phyloP scores from a whole-genome alignment of 92 coral and sea anemone genomes.

The Epizoanthus ramosus region DNA sequence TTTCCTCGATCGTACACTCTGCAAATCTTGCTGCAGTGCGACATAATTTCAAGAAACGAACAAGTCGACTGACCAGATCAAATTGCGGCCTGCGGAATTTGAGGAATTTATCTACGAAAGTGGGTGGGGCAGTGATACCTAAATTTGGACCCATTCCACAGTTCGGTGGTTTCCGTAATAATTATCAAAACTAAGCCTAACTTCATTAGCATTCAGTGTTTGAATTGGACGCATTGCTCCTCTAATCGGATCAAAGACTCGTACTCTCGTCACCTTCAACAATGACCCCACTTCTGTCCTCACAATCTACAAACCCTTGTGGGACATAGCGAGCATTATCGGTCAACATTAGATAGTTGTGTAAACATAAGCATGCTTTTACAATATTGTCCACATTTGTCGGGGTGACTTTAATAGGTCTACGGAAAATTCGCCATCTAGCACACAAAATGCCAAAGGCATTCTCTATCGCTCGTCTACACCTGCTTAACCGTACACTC shows the following conservation, averaged over 20 bases:
- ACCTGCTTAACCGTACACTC: constrained; percentile 33
- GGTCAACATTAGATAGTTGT: constrained; percentile 23
- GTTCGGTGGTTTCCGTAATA: no score
- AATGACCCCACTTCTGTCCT: background rate
- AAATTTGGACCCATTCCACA: no score
- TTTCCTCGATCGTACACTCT: no score
- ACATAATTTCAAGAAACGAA: no score
- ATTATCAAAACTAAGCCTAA: background rate
- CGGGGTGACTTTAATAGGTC: constrained; percentile 21
- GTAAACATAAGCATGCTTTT: constrained; percentile 29
- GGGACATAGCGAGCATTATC: constrained; percentile 22
- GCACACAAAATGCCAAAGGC: constrained; percentile 9
- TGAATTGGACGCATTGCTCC: constrained; percentile 29
- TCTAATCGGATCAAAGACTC: background rate
- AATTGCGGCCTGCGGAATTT: no score
- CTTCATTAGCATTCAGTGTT: constrained; percentile 1
- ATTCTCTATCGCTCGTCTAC: constrained; percentile 29
- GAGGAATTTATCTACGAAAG: no score
- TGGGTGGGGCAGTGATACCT: no score
- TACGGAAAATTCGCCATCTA: constrained; percentile 18
- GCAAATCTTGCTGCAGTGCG: no score
- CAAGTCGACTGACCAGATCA: no score
- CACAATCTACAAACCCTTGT: constrained; percentile 17
- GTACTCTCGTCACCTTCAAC: constrained; percentile 13
- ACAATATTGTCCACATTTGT: background rate